Evolutionary conservation across 2,113 vertebrate genomes (phyloP).

Genomic region (Eudyptes chrysolophus): DNA sequence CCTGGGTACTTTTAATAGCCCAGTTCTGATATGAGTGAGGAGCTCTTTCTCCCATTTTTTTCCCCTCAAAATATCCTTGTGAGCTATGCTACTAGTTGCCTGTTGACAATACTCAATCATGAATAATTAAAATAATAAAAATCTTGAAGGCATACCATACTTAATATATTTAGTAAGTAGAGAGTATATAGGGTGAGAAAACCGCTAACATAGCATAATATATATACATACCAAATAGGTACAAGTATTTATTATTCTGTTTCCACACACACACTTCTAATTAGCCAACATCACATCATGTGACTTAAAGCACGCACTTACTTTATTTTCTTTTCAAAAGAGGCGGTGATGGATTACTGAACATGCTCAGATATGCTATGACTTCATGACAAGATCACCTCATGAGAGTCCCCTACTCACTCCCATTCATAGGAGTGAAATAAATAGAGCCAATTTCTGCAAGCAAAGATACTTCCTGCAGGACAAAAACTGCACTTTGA

Average conservation of each 20-base stretch:
- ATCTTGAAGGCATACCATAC: accelerated
- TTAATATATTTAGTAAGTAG: background rate
- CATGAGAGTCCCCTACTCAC: background rate
- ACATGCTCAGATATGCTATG: background rate
- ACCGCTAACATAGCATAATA: background rate
- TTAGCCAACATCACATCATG: background rate
- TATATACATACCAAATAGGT: background rate
- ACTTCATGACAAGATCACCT: background rate
- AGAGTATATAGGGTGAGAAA: background rate
- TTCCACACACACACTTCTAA: background rate
- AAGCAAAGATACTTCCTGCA: background rate
- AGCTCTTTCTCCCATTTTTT: background rate
- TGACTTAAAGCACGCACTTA: background rate
- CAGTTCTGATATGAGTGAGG: background rate
- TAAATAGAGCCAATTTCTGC: background rate
- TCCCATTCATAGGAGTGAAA: background rate
- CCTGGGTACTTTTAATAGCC: background rate
- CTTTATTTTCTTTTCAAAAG: constrained; percentile 9
- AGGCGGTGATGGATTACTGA: background rate
- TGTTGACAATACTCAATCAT: background rate
- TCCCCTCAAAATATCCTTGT: background rate
- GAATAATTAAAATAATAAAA: background rate
- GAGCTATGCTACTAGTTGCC: background rate
- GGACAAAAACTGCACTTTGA: background rate
- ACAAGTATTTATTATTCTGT: background rate